phyloP scores from a whole-genome alignment of 2,797 vertebrate species.

The Fundulus diaphanus region DNA sequence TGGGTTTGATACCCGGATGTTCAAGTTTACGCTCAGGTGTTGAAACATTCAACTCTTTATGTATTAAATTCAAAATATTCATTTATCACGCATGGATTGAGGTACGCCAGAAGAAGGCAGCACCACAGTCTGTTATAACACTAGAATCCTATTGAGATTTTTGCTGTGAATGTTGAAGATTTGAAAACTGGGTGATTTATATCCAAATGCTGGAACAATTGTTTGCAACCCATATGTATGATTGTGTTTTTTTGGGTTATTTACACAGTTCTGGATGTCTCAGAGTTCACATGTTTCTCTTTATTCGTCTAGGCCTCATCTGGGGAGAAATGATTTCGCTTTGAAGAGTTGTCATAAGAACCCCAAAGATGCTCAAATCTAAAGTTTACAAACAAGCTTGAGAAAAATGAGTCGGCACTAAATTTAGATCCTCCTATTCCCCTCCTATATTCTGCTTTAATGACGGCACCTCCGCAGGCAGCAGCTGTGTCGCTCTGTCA shows the following conservation, averaged over 20 bases:
- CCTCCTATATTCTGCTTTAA: not conserved
- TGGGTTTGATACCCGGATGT: not conserved
- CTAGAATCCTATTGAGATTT: too few species aligned
- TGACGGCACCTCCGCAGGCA: constrained; percentile 1
- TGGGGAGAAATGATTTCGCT: not conserved
- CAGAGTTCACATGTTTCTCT: not conserved
- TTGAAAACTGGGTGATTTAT: too few species aligned
- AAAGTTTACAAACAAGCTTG: not conserved
- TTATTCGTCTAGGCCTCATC: not conserved
- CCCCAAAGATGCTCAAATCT: not conserved
- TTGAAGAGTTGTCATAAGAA: not conserved
- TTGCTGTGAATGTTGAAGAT: too few species aligned
- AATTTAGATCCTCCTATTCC: not conserved
- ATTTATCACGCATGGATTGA: not conserved
- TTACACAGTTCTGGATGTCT: too few species aligned
- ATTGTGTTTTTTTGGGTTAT: not conserved
- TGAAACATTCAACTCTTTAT: not conserved
- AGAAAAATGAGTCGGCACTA: not conserved
- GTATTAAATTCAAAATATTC: not conserved
- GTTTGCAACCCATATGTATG: not conserved
- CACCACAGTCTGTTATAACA: too few species aligned
- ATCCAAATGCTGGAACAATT: not conserved
- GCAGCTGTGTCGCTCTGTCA: not conserved
- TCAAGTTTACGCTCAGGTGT: not conserved
- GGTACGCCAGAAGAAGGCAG: too few species aligned